Evolutionary conservation across 2,888 invertebrate genomes (phyloP).

Genomic region (Drosophila mulleri): DNA sequence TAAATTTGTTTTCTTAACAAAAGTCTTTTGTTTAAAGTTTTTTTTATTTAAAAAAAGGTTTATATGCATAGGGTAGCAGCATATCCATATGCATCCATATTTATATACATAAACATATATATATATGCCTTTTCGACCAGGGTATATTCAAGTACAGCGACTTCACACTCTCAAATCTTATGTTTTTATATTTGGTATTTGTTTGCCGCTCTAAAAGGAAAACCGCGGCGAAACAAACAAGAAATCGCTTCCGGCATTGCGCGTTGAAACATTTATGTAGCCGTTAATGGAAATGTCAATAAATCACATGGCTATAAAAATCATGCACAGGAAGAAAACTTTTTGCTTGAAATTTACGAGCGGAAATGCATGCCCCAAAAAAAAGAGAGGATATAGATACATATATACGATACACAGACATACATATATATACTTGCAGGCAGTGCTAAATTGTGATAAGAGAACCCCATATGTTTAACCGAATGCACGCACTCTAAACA

Average conservation of each 20-base stretch:
- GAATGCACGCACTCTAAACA: conserved; percentile 17
- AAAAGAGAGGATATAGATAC: not conserved
- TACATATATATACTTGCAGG: conserved; percentile 5
- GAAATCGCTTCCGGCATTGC: conserved; percentile 79
- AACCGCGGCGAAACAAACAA: conserved; percentile 57
- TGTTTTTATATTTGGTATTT: conserved; percentile 3
- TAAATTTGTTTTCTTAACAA: too few species aligned
- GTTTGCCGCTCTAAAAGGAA: conserved; percentile 34
- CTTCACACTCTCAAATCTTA: not conserved
- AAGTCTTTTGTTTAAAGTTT: too few species aligned
- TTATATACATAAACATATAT: too few species aligned
- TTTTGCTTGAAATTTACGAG: conserved; percentile 48
- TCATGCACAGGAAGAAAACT: conserved; percentile 73
- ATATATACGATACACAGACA: not conserved
- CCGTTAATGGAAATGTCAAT: conserved; percentile 81
- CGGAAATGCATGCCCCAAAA: conserved; percentile 44
- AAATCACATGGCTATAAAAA: conserved; percentile 72
- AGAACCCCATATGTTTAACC: conserved; percentile 28
- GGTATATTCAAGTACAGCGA: not conserved
- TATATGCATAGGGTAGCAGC: too few species aligned
- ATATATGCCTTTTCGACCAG: not conserved
- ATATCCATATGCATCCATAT: too few species aligned
- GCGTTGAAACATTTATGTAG: conserved; percentile 78
- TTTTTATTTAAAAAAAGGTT: too few species aligned
- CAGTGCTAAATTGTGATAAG: conserved; percentile 40